Evolutionary conservation across 53 echinoderm and acorn worm species (phyloP).

Genomic region (Stichopus horrens): DNA sequence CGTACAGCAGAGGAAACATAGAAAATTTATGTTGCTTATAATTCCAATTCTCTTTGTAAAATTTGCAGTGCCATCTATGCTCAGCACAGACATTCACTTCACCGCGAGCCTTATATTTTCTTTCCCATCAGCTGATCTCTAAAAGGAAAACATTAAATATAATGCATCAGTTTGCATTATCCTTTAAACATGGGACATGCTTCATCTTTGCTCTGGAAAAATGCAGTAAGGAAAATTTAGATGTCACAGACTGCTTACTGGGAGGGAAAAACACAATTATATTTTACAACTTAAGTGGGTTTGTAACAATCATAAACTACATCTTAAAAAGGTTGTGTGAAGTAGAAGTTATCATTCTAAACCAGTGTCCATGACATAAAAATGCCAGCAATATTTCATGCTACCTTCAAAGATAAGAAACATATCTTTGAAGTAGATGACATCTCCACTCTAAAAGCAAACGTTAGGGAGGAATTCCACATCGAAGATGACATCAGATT

Average conservation of each 20-base stretch:
- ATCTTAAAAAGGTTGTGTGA: not conserved
- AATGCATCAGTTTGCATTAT: no score
- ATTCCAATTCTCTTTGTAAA: no score
- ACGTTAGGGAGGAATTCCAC: not conserved
- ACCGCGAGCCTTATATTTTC: no score
- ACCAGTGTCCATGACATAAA: not conserved
- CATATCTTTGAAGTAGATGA: not conserved
- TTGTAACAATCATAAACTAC: constrained; percentile 15
- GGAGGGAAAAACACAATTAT: constrained; percentile 1
- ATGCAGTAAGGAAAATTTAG: not conserved
- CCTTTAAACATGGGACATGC: not conserved
- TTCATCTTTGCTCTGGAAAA: not conserved
- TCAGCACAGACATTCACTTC: no score
- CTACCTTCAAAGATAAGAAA: not conserved
- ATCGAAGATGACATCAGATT: not conserved
- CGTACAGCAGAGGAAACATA: no score
- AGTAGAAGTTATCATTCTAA: not conserved
- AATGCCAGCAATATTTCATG: not conserved
- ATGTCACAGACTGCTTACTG: not conserved
- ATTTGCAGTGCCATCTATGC: no score
- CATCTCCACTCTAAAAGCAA: constrained; percentile 2
- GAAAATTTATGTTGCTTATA: no score
- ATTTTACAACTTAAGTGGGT: not conserved
- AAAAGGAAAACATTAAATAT: no score
- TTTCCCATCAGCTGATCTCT: no score